Evolutionary conservation across 2,797 vertebrate species (phyloP), one percentile per base, ranked within the genome.

Genomic region (Gymnothorax reevesii): DNA sequence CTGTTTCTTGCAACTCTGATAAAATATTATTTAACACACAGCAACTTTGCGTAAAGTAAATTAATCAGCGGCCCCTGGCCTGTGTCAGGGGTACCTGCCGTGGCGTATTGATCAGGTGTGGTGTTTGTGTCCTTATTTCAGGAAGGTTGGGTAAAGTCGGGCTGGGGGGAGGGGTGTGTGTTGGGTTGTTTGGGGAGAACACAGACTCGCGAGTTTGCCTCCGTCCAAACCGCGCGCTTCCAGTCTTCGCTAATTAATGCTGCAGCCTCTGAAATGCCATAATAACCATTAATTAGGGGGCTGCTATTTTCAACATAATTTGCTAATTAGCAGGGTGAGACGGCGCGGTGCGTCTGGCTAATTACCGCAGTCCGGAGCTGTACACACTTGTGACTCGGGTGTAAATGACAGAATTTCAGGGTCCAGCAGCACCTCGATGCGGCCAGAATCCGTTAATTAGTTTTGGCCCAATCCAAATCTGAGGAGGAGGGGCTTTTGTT

Each of bases 221-320:
- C 33, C 33, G 33, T 42, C 33, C 33, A 42, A 42, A 42, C 33
- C 96, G 95, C 91, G 95, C 94, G 97, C 96, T 97, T 96, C 96
- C 95, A 95, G 95, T 94, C 95, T 94, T 97, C 96, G 95, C 97
- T 97, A 98, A 98, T 98, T 98, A 98, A 97, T 97, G 96, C 96
- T 94, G 95, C 96, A 96, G 97, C 96, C 97, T 97, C 95, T 98
- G 97, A 97, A 99, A 98, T 97, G 96, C 96, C 97, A 96, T 98
- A 98, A 99, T 98, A 98, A 97, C 97, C 88, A 94, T 97, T 98
- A 99, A 99, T 99, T 98, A 98, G 97, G 96, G 96, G 96, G 96
- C 97, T 98, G 97, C 97, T 98, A 98, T 98, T 98, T 98, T 98
- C 97, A 96, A 97, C 97, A 96, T 98, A 97, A 99, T 98, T 97